Base-by-base conservation (phyloP, 2,797 vertebrate genomes). In the Coccyzus lansbergi region DNA sequence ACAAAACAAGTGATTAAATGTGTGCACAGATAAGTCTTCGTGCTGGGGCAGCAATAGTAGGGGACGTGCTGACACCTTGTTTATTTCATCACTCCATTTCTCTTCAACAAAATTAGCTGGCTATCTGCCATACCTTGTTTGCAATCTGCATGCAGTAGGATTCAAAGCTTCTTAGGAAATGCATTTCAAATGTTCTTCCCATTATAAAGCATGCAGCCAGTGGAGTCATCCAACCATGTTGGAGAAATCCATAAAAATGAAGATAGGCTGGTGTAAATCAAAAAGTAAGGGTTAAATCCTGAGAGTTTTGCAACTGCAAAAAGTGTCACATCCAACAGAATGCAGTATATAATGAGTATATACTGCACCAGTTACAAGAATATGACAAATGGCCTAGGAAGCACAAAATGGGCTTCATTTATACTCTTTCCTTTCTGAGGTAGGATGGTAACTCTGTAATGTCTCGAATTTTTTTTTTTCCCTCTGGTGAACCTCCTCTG, bases 111-210 rank as follows among this genome's bases (percentile, higher is more conserved):
- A 87, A 48, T 40, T 52, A 36, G 1, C 68, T 74, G 69, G 4
- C 77, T 92, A 93, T 74, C 85, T 88, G 90, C 60, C 8, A 9
- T 26, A 87, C 87, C 83, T 69, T 15, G 11, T 59, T 81, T 93
- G 86, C 84, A 83, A 88, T 74, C 72, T 68, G 82, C 81, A 80
- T 51, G 53, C 74, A 48, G 91, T 25, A 58, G 51, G 83, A 82
- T 84, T 96, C 91, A 85, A 86, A 80, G 90, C 87, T 71, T 78
- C 77, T 86, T 53, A 88, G 82, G 46, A 95, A 85, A 88, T 55
- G 71, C 78, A 74, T 87, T 96, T 86, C 78, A 80, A 88, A 69
- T 69, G 29, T 74, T 95, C 85, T 92, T 55, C 81, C 69, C 58
- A 15, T 68, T 90, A 76, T 58, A 78, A 89, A 94, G 76, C 38